Evolutionary conservation across 2,113 vertebrate species (phyloP), one percentile per base, ranked within the genome.

Genomic region (Pongo pygmaeus): DNA sequence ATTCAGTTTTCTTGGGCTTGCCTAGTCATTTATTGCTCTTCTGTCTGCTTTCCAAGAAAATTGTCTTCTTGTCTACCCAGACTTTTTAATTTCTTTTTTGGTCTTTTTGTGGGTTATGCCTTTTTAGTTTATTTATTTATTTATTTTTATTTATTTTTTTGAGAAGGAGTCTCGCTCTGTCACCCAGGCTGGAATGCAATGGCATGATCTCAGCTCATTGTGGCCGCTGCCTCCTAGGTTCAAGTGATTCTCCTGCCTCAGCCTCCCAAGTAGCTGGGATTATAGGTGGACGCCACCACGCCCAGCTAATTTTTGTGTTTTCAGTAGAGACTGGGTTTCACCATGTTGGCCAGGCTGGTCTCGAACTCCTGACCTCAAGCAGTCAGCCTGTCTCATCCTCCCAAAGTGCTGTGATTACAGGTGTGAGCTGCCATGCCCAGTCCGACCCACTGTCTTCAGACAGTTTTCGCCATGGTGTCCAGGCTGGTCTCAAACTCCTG

Each of bases 41-140:
- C 32, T 6, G 9, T 77, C 35, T 89, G 32, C 38, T 84, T 95
- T 92, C 25, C 38, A 91, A 87, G 92, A 80, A 94, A 94, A 94
- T 86, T 80, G 35, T 59, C 14, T 91, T 91, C 8, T 69, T 59
- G 18, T 81, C 32, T 87, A 55, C 83, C 25, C 16, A 67, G 52
- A 81, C 17, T 50, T 91, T 78, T 64, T 6, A 55, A 55, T 57
- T 38, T 43, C 35, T 59, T 14, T 23, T 30, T 46, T 25, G 17
- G 17, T 52, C 93, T 94, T 92, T 91, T 69, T n/a, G 18, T 92
- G 78, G 43, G 22, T 69, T 89, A 50, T 52, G 16, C 9, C n/a
- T 91, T 55, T 55, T 55, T 55, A 55, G 52, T 55, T 55, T 55
- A 55, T 55, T 55, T 55, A 55, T 55, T 55, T 55, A 20, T 78